Base-by-base conservation (phyloP, 2,888 invertebrate genomes). In the Eurois occulta region DNA sequence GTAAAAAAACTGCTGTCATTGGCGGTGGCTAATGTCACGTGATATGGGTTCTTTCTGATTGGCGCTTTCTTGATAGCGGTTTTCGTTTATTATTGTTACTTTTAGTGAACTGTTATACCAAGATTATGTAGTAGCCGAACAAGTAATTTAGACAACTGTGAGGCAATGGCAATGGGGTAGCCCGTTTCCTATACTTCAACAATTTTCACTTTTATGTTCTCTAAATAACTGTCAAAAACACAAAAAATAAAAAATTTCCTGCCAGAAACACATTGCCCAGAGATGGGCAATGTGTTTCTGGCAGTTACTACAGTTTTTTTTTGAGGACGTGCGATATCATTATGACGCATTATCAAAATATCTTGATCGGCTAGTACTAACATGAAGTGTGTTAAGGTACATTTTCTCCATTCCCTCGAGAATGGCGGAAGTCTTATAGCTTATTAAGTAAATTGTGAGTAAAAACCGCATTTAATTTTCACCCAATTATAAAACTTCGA, bases 381-480 rank as follows among this genome's bases (percentile, higher is more conserved):
- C n/a, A 64, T 32, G 35, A 16, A 24, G 3, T 32, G 28, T 72
- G 55, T 32, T 46, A 72, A 6, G 48, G 28, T 66, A 69, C n/a
- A 82, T 65, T 35, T 62, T 41, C 8, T 3, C 11, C 32, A 71
- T 55, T 38, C 66, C 43, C 18, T 77, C 38, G 35, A 46, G 41
- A 58, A 67, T 24, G 55, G 1, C 48, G 7, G 38, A 55, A 71
- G 21, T 77, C 67, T 81, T 69, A 77, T 60, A 71, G n/a, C 21
- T 72, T 65, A 77, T 32, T 72, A 81, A 83, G 72, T 81, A 83
- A 69, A 60, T 77, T 83, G 81, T 83, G 81, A 72, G 69, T 72
- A 58, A 52, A 46, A 43, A 70, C 46, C n/a, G 21, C 62, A 46
- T 58, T 82, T 35, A 55, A 32, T 66, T 69, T n/a, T 8, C 60